Percentiles rank a stretch among this genome's conserved stretches.
These are phyloP conservation scores for Scarus forsteni DNA, from an alignment of 2,797 vertebrate species.

Conservation along the genomic window DNA sequence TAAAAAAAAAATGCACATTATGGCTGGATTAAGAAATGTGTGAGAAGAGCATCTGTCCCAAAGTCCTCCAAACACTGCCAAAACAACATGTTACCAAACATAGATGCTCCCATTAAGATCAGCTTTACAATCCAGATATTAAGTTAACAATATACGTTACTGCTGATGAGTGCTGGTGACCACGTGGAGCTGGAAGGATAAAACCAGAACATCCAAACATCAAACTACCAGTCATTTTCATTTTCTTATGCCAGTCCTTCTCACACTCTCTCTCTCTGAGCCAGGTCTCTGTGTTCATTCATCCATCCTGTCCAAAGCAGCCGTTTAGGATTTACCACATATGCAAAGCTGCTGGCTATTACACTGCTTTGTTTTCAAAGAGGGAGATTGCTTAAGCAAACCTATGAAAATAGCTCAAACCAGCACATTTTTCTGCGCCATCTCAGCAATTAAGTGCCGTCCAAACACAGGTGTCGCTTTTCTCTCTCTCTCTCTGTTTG, in stretches of 20 bases:
- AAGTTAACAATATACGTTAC: no score
- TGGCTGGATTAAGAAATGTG: no score
- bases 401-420: constrained; percentile 71
- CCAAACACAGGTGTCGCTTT: not conserved
- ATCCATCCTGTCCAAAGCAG: constrained; percentile 58
- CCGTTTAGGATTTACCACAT: constrained; percentile 76
- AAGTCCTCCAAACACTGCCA: no score
- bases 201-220: no score
- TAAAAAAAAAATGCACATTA: no score
- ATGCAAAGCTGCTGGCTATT: constrained; percentile 78
- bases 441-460: not conserved
- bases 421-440: constrained; percentile 30
- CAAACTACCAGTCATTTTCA: no score
- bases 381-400: constrained; percentile 74
- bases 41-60: no score
- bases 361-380: constrained; percentile 78
- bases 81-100: no score
- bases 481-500: not conserved
- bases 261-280: not conserved
- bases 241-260: not conserved
- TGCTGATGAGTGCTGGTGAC: no score
- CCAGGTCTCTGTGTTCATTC: constrained; percentile 22
- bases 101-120: no score
- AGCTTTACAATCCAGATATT: no score
- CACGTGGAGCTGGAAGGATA: no score